These are phyloP conservation scores for Phyllostomus discolor DNA, from an alignment of 2,113 vertebrate species.

Conservation along the genomic window DNA sequence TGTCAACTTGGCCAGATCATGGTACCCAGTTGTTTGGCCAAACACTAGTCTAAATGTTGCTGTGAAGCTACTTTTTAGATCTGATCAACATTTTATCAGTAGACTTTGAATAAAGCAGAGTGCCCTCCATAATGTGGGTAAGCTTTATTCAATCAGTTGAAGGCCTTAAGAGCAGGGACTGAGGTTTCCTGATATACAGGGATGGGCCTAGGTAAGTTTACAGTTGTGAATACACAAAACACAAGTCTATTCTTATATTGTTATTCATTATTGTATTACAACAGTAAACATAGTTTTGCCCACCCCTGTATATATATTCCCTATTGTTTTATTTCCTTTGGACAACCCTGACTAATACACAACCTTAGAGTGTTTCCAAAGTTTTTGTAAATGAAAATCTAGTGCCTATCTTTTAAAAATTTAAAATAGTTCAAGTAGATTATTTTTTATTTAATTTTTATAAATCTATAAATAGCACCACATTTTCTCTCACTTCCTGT, in stretches of 20 bases:
- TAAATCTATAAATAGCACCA: conserved; percentile 4
- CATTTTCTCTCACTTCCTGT: conserved; percentile 1
- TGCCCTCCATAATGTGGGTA: background rate
- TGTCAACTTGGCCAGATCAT: background rate
- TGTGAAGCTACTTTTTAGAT: background rate
- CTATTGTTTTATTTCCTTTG: background rate
- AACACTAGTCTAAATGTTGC: background rate
- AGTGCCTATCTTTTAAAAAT: background rate
- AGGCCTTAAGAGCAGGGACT: background rate
- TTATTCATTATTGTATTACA: no score
- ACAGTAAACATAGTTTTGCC: no score
- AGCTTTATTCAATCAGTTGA: background rate
- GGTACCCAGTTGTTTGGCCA: background rate
- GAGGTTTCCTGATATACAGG: background rate
- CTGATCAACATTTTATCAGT: background rate
- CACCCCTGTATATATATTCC: background rate
- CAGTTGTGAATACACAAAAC: no score
- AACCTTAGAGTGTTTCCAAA: background rate
- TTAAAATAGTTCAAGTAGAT: background rate
- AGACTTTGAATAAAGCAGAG: background rate
- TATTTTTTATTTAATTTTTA: conserved; percentile 3
- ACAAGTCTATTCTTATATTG: no score
- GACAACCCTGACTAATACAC: background rate
- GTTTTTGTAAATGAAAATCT: background rate
- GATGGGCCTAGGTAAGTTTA: no score